Base-by-base conservation (phyloP, 2,113 vertebrate genomes). In the Bombycilla garrulus region DNA sequence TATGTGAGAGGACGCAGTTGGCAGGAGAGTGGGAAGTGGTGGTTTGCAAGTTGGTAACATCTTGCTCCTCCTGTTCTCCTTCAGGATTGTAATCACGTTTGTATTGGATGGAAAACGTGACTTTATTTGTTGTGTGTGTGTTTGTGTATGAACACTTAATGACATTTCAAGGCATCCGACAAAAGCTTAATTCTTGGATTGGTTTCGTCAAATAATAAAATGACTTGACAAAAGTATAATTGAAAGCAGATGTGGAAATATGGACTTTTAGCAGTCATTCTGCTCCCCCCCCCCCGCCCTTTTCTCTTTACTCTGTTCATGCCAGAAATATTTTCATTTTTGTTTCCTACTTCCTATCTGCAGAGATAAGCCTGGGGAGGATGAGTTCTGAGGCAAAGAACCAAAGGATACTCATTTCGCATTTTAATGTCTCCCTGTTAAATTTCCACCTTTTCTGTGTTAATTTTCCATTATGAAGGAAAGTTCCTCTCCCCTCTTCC, bases 211-310 rank as follows among this genome's bases (percentile, higher is more conserved):
- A 98, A 98, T 96, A 97, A 97, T 98, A 97, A 97, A 98, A 97
- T 96, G 94, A 97, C 95, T 98, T 98, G 97, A 98, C 96, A 97
- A 97, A 97, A 97, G 94, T 82, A 77, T 97, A 97, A 98, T 97
- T 97, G 97, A 97, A 98, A 98, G 80, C 98, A 98, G 96, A 97
- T 98, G 98, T 97, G 80, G 89, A 97, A 96, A 97, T 96, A 96
- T 77, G 94, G 89, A 97, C 60, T 97, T 97, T 86, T 92, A 95
- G 88, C 76, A 93, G 77, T 96, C 94, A 95, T 95, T 95, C 81
- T 97, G 10, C 42, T 10, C 65, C n/a, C 36, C 23, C 22, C 1
- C 4, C 35, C 10, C 10, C 0, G 6, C 5, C 38, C 42, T 61
- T 95, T 92, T 83, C 80, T 74, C 64, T 88, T 77, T 93, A 48